These are phyloP conservation scores for Caenorhabditis remanei DNA, from an alignment of 1,140 invertebrate species.

Conservation along the genomic window DNA sequence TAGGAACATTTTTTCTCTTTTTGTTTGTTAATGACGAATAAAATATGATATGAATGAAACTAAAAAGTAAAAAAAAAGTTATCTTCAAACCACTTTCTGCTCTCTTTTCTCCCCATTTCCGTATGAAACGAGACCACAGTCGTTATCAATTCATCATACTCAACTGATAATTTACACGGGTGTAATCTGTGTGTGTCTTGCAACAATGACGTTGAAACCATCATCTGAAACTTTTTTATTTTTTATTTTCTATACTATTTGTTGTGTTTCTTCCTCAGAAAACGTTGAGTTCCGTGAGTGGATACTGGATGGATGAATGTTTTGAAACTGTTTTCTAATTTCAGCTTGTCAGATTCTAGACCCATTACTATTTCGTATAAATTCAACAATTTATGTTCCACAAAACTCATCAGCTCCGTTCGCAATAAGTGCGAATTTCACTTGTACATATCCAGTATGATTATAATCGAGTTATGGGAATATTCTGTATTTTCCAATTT, in stretches of 20 bases:
- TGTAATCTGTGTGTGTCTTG: constrained; percentile 25
- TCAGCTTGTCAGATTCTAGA: not conserved
- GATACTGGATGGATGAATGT: not conserved
- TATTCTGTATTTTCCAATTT: not conserved
- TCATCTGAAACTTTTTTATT: not conserved
- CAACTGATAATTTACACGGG: constrained; percentile 51
- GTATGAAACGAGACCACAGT: not conserved
- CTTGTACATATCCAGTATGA: not conserved
- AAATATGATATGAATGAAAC: not conserved
- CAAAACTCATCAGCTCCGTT: constrained; percentile 10
- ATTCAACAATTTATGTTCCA: not conserved
- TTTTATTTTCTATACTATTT: not conserved
- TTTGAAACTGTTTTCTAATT: not conserved
- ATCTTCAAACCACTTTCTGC: not conserved
- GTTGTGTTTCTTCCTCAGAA: not conserved
- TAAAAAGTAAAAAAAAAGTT: not conserved
- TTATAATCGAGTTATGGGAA: not conserved
- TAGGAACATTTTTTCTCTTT: too few relatives aligned
- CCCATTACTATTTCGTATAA: too few relatives aligned
- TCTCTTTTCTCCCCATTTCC: not conserved
- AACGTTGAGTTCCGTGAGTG: not conserved
- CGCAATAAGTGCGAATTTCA: not conserved
- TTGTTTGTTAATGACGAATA: not conserved
- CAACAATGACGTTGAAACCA: constrained; percentile 8
- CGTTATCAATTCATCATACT: not conserved